Evolutionary conservation across 1,140 invertebrate genomes (phyloP).

Genomic region (Brachystomella parvula): DNA sequence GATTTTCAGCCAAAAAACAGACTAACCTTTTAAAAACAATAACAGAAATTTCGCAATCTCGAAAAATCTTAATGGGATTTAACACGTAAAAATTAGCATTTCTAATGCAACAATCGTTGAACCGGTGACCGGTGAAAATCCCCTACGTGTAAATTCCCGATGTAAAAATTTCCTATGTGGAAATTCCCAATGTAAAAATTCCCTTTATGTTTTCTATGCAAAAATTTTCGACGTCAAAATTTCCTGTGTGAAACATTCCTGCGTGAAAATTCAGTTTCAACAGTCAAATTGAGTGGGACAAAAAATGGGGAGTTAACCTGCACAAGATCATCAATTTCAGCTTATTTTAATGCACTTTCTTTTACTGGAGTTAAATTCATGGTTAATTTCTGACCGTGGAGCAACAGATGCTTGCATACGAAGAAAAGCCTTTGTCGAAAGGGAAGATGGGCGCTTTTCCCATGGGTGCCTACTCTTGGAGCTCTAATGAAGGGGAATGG

Average conservation of each 20-base stretch:
- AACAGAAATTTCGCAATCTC: too few species aligned
- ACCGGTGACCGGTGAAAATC: too few species aligned
- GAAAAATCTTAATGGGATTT: too few species aligned
- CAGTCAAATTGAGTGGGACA: background rate
- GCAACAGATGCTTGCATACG: background rate
- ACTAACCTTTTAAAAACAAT: background rate
- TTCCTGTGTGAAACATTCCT: background rate
- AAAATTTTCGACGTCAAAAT: background rate
- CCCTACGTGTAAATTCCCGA: background rate
- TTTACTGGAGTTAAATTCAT: background rate
- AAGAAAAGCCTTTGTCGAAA: background rate
- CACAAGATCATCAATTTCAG: background rate
- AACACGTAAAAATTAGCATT: too few species aligned
- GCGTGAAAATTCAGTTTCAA: background rate
- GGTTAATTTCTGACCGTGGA: background rate
- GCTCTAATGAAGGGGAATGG: background rate
- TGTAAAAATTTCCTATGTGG: background rate
- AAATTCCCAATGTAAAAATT: background rate
- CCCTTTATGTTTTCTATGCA: background rate
- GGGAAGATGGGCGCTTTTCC: background rate
- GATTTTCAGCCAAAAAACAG: background rate
- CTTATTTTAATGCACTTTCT: background rate
- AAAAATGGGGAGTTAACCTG: background rate
- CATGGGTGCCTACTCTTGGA: background rate
- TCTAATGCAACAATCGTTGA: background rate